Percentiles rank a stretch among this genome's conserved stretches.
phyloP scores from a whole-genome alignment of 2,113 vertebrate species.

The Pyrgilauda ruficollis region DNA sequence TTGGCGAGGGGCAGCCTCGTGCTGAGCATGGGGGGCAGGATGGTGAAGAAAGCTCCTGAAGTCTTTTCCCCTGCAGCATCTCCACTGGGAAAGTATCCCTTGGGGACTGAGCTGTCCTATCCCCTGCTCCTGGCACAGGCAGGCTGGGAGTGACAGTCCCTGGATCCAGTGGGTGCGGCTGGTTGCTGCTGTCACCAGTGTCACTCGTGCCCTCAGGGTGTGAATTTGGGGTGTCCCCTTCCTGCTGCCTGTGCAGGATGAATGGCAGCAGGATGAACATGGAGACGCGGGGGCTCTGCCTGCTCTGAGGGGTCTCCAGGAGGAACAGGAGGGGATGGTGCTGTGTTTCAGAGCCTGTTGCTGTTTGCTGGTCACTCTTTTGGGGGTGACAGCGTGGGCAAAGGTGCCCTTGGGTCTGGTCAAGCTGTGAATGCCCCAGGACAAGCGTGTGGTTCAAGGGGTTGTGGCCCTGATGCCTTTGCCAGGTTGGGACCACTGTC shows the following conservation, averaged over 20 bases:
- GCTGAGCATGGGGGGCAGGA: fast-evolving
- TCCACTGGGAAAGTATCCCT: not conserved
- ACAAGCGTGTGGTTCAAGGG: fast-evolving
- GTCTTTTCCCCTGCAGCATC: not conserved
- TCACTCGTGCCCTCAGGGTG: not conserved
- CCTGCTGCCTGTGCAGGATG: not conserved
- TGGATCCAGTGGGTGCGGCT: fast-evolving
- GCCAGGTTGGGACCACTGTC: not conserved
- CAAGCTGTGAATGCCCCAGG: not conserved
- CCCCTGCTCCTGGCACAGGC: not conserved
- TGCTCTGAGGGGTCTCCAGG: not conserved
- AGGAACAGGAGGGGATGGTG: not conserved
- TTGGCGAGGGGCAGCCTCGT: fast-evolving
- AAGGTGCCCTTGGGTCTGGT: not conserved
- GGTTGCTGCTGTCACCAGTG: not conserved
- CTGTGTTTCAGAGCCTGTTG: not conserved
- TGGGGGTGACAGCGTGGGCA: not conserved
- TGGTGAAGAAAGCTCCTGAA: not conserved
- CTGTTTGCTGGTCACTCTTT: not conserved
- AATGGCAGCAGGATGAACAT: fast-evolving
- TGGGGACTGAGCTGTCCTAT: fast-evolving
- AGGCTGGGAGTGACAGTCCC: not conserved
- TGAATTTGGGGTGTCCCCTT: not conserved
- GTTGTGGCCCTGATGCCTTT: not conserved
- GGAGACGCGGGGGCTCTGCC: not conserved